Base-by-base conservation (phyloP, 2,113 vertebrate species). In the Pelecanoides urinatrix region DNA sequence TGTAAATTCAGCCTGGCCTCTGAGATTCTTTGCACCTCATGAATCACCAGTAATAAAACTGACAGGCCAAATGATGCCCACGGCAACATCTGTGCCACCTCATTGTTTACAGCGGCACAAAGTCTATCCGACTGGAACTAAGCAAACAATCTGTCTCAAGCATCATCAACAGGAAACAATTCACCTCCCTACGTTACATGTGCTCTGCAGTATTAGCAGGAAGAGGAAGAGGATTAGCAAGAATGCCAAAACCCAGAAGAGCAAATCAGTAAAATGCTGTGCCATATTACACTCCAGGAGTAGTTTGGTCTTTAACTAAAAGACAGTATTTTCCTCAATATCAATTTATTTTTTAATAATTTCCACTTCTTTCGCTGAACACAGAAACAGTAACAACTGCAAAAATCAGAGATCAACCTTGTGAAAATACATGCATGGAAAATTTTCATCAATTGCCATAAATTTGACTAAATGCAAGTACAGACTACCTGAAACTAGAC, bases 151-250 rank as follows among this genome's bases (percentile, higher is more conserved):
- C 78, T 65, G 36, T 86, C 70, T 79, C 84, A 59, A 89, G 75
- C 61, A 72, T 65, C 42, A 78, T 61, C 76, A 94, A 94, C 36
- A 96, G 81, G 72, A 75, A 97, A 96, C 97, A 98, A 98, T 98
- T 98, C 98, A 97, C 96, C 92, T 96, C 95, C 73, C 94, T 94
- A 38, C 77, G 11, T 42, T 75, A 40, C 40, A 63, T 42, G 76
- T 84, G 72, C 73, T 94, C 76, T 58, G 68, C 52, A 65, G 36
- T 23, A 72, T 74, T 65, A 86, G 56, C 3, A 81, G 29, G 49
- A 82, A 49, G 13, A 81, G 12, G 75, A 78, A 61, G 18, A 84
- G 11, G n/a, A 86, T 45, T 38, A 86, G 32, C 63, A 92, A 62
- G 36, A 79, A 42, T 3, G 6, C 23, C 56, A 92, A 89, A 95